Evolutionary conservation across 2,888 invertebrate genomes (phyloP).

Genomic region (Ormyrus nitidulus): DNA sequence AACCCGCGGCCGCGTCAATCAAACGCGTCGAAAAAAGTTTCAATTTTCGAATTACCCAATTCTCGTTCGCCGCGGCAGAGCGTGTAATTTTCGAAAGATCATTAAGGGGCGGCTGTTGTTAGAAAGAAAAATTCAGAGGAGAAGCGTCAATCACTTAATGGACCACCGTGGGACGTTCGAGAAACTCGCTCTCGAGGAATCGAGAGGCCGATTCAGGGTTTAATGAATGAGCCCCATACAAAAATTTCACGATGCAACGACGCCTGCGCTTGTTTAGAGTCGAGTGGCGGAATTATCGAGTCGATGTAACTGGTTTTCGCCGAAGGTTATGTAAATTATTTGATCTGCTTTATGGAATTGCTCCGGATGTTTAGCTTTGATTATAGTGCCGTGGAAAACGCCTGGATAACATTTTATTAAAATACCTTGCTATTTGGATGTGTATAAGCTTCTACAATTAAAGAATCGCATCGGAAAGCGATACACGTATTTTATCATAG

Average conservation of each 20-base stretch:
- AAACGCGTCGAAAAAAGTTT: not conserved
- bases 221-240: constrained; percentile 18
- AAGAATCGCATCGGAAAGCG: too few relatives aligned
- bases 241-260: not conserved
- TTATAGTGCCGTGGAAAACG: too few relatives aligned
- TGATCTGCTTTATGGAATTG: too few relatives aligned
- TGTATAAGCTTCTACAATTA: too few relatives aligned
- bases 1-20: not conserved
- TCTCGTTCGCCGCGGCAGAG: constrained; percentile 2
- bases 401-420: too few relatives aligned
- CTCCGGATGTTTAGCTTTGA: too few relatives aligned
- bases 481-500: too few relatives aligned
- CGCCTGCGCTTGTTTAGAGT: too few relatives aligned
- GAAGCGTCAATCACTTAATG: not conserved
- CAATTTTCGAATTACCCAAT: constrained; percentile 14
- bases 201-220: constrained; percentile 2
- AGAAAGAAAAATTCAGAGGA: constrained; percentile 14
- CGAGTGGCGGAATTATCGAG: too few relatives aligned
- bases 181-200: constrained; percentile 28
- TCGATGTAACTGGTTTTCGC: too few relatives aligned
- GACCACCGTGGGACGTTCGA: constrained; percentile 45
- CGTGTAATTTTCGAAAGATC: constrained; percentile 1
- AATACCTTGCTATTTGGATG: too few relatives aligned
- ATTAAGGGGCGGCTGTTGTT: not conserved
- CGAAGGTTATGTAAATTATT: too few relatives aligned